A percentile compares a stretch with the other conserved stretches of the same genome.
These are phyloP conservation scores for Anhinga rufa DNA, from an alignment of 2,113 vertebrate genomes.

Conservation along the genomic window DNA sequence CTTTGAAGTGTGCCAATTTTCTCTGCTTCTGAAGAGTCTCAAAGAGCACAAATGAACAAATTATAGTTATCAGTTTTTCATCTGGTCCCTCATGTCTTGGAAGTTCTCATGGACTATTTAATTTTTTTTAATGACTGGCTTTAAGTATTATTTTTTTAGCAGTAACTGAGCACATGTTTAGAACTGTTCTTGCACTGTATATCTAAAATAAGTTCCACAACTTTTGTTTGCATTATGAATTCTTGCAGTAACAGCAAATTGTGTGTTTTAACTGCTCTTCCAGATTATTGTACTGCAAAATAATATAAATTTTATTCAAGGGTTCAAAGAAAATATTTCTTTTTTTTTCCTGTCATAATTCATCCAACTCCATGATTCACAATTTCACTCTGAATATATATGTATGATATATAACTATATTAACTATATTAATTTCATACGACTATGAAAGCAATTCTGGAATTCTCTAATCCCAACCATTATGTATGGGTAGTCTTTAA, in stretches of 20 bases:
- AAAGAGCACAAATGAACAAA: not conserved
- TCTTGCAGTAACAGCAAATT: not conserved
- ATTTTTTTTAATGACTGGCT: not conserved
- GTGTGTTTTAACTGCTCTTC: not conserved
- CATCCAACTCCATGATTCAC: not conserved
- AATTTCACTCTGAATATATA: not conserved
- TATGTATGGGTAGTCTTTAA: not conserved
- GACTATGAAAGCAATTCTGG: not conserved
- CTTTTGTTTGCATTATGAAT: not conserved
- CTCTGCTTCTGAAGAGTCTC: not conserved
- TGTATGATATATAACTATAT: not conserved
- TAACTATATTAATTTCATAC: not conserved
- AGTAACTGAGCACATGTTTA: not conserved
- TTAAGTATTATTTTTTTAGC: not conserved
- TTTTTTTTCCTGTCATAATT: not conserved
- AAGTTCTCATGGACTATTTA: not conserved
- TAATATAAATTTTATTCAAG: not conserved
- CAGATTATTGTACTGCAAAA: not conserved
- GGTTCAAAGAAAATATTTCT: not conserved
- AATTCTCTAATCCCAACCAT: not conserved
- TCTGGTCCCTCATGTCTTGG: not conserved
- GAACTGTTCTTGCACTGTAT: not conserved
- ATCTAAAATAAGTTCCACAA: not conserved
- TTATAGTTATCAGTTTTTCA: not conserved
- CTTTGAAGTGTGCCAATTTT: not conserved